Conservation (phyloP, 2,797 vertebrate genomes). For the Danio jaintianensis region DNA sequence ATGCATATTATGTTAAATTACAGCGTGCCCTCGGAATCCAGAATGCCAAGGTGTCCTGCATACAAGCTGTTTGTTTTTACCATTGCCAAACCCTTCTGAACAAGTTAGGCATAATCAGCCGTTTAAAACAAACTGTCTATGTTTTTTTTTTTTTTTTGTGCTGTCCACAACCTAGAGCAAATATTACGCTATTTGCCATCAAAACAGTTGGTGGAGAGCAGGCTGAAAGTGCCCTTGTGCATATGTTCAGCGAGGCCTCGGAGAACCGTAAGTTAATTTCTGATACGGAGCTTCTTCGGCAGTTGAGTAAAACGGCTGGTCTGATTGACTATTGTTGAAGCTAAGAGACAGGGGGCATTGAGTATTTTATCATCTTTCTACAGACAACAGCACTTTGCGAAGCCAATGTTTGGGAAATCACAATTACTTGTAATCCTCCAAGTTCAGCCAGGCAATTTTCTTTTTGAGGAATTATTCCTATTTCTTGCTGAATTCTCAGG, state of each 20-base stretch:
- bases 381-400: constrained; percentile 65
- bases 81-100: constrained; percentile 23
- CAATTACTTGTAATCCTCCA: constrained; percentile 77
- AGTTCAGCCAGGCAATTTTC: constrained; percentile 75
- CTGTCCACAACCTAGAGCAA: constrained; percentile 12
- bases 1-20: constrained; percentile 9
- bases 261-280: constrained; percentile 50
- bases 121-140: constrained; percentile 18
- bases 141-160: neutral
- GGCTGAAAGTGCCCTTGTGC: constrained; percentile 38
- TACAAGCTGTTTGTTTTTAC: constrained; percentile 31
- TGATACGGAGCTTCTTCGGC: constrained; percentile 49
- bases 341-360: constrained; percentile 68
- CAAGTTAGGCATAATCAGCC: constrained; percentile 4
- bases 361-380: constrained; percentile 73
- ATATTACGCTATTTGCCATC: constrained; percentile 15
- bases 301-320: constrained; percentile 57
- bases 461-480: constrained; percentile 66
- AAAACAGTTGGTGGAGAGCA: constrained; percentile 38
- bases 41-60: constrained; percentile 26
- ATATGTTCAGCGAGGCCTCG: neutral
- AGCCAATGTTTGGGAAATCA: constrained; percentile 75
- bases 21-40: neutral
- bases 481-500: constrained; percentile 72
- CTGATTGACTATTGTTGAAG: constrained; percentile 66